Evolutionary conservation across 2,888 invertebrate species (phyloP), one percentile per base, ranked within the genome.

Genomic region (Eupeodes luniger): DNA sequence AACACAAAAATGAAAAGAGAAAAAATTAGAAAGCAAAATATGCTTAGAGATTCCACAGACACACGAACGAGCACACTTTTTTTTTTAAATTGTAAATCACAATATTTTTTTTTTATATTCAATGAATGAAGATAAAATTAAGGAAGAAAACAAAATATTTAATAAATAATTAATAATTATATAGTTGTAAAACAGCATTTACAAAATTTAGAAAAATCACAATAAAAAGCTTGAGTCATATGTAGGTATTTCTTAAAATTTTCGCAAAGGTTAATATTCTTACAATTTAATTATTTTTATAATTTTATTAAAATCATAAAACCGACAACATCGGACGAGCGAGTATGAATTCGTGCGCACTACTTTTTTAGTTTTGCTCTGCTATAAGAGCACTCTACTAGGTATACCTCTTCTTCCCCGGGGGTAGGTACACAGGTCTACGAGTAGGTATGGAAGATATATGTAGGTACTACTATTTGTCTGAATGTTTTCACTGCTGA

Each of bases 271-370:
- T 27, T 27, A 27, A 3, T 19, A 19, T 19, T 19, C 1, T 27
- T 27, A 27, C 27, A 27, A 27, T 27, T 27, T 27, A 40, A 40
- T 9, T 51, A 36, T 16, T 75, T 67, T 74, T 27, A 27, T 2
- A 27, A 27, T 74, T 78, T 62, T 53, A 78, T 66, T 55, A 80
- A 85, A 81, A 83, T 69, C 69, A 81, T 88, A 85, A 85, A 78
- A 85, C 78, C 85, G 85, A 78, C 88, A 51, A 81, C 85, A 44
- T 27, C 27, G 27, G 27, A 14, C 14, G 44, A 75, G 40, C 5
- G 40, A 40, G 4, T 7, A 85, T 81, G 51, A 53, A 88, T 85
- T 78, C 78, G 88, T 88, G 88, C 88, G 88, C 88, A 88, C 88
- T 81, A 85, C 77, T 85, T 88, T 78, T 62, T 57, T 44, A n/a